phyloP scores from a whole-genome alignment of 2,888 invertebrate species.

The Philhelius pedissequus region DNA sequence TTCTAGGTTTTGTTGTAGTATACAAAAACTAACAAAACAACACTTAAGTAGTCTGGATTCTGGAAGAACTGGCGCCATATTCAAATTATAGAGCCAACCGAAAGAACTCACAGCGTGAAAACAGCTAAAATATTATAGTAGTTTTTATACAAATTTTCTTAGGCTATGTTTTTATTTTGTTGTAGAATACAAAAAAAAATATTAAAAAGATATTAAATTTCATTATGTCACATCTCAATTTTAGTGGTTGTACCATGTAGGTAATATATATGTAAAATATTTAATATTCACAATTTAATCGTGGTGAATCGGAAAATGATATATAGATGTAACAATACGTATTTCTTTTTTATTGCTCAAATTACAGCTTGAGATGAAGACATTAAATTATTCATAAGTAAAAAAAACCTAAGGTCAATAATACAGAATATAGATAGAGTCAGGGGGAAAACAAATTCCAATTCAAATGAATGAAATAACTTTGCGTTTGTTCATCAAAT shows the following conservation, averaged over 20 bases:
- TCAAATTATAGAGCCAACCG: too few relatives aligned
- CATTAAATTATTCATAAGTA: slow-evolving; percentile 4
- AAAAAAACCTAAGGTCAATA: slow-evolving; percentile 1
- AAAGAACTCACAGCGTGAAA: too few relatives aligned
- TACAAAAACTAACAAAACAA: slow-evolving; percentile 49
- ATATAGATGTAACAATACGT: too few relatives aligned
- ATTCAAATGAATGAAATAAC: slow-evolving; percentile 11
- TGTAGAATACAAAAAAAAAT: neutral
- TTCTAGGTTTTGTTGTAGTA: slow-evolving; percentile 29
- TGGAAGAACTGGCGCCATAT: slow-evolving; percentile 60
- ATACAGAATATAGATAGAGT: too few relatives aligned
- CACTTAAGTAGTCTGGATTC: slow-evolving; percentile 66
- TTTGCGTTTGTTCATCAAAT: neutral
- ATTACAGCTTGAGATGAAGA: neutral
- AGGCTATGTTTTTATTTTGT: slow-evolving; percentile 7
- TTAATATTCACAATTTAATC: slow-evolving; percentile 14
- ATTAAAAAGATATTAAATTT: slow-evolving; percentile 13
- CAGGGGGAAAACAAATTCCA: neutral
- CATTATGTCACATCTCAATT: slow-evolving; percentile 27
- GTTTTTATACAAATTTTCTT: neutral
- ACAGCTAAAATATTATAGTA: too few relatives aligned
- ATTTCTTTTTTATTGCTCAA: neutral
- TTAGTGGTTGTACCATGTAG: neutral
- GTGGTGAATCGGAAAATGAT: neutral
- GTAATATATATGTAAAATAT: too few relatives aligned